Evolutionary conservation across 2,888 invertebrate species (phyloP).

Genomic region (Leuctra nigra): DNA sequence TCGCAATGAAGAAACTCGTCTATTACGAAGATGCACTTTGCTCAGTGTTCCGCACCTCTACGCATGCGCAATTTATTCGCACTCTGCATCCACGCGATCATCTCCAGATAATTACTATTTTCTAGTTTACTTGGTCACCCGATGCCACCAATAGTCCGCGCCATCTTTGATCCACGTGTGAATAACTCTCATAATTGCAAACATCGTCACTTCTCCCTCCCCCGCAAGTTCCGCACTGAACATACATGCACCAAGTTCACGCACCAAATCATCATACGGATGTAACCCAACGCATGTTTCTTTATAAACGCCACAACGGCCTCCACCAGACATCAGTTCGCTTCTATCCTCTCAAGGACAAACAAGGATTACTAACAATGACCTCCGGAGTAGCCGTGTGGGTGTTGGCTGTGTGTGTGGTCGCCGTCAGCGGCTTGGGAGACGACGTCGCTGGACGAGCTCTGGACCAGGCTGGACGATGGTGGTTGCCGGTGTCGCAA

Average conservation of each 20-base stretch:
- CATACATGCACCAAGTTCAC: constrained; percentile 5
- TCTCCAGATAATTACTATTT: too few species aligned
- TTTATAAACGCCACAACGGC: constrained; percentile 5
- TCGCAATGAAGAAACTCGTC: too few species aligned
- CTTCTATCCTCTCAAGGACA: too few species aligned
- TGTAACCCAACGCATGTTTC: not conserved
- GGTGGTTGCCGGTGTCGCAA: constrained; percentile 4
- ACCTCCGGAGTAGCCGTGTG: not conserved
- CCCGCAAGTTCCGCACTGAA: not conserved
- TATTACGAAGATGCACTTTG: too few species aligned
- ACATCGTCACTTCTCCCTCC: not conserved
- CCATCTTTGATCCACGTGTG: too few species aligned
- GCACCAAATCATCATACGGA: constrained; percentile 19
- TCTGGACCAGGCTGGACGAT: not conserved
- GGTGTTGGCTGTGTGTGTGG: not conserved
- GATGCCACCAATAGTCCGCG: too few species aligned
- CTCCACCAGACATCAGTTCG: not conserved
- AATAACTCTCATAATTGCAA: not conserved
- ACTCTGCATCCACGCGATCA: too few species aligned
- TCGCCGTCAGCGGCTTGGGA: not conserved
- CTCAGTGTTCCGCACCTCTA: too few species aligned
- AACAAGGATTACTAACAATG: not conserved
- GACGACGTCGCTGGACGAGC: not conserved
- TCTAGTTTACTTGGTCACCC: too few species aligned
- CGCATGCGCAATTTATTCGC: too few species aligned